Evolutionary conservation across 1,140 invertebrate species (phyloP), one percentile per base, ranked within the genome.

Genomic region (Hyphantria cunea): DNA sequence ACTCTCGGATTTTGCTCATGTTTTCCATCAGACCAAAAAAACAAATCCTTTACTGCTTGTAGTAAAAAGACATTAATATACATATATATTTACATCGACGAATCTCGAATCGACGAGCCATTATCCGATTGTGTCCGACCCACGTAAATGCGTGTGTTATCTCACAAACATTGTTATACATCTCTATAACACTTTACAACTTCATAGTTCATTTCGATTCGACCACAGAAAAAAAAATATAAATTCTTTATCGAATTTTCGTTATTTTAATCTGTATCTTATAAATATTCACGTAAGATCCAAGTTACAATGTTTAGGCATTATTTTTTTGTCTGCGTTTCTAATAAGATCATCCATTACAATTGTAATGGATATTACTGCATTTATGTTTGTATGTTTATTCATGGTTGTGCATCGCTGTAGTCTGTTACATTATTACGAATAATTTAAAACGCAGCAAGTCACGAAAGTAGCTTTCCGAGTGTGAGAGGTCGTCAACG

Each of bases 121-220:
- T 77, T 77, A 80, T 79, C 70, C 64, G 60, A 76, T 79, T 64
- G 64, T 64, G 52, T 53, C 34, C 76, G 60, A 59, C 81, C 81
- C 76, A 84, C 83, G 75, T 74, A 72, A 74, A 76, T 33, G 61
- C 68, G 53, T 78, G 72, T 65, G 54, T 76, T 83, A 85, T 85
- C 78, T 78, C 53, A 37, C 55, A 37, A 15, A 58, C 55, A 58
- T 58, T 58, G 55, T 58, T 58, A 58, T 48, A 58, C 55, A 58
- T 58, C 55, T 48, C 44, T 10, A 32, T 58, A 49, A 41, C 44
- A 58, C 48, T 53, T 70, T 77, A 79, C 73, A 74, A 67, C 76
- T 74, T 74, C 69, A 80, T 82, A 49, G 51, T 72, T 74, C 69
- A 74, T 81, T 80, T 70, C 60, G 55, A 66, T 25, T 25, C 51